Evolutionary conservation across 2,797 vertebrate species (phyloP).

Genomic region (Phoxinus dragarum): DNA sequence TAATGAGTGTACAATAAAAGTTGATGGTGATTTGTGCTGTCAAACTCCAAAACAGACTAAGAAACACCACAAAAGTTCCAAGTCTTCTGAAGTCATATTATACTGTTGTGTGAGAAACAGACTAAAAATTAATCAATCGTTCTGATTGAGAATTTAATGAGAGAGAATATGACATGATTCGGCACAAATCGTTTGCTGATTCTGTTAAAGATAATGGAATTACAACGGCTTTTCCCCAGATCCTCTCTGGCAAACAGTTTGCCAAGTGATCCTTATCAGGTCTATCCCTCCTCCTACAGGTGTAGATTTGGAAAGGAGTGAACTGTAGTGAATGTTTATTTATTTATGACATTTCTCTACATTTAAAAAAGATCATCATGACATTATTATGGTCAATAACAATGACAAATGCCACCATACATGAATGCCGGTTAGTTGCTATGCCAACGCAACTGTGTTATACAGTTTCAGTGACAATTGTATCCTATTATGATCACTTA

Average conservation of each 20-base stretch:
- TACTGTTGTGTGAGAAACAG: neutral
- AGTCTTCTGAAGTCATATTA: neutral
- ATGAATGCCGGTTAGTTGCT: neutral
- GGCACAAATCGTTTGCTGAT: neutral
- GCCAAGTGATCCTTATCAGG: conserved; percentile 23
- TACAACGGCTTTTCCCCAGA: conserved; percentile 40
- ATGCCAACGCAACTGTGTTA: neutral
- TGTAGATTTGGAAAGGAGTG: neutral
- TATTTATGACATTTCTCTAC: conserved; percentile 3
- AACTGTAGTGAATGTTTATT: neutral
- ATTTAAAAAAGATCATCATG: conserved; percentile 8
- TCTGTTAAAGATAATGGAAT: conserved; percentile 52
- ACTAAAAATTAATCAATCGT: neutral
- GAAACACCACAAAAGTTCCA: neutral
- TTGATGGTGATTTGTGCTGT: neutral
- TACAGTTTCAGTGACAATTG: neutral
- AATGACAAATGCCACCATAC: conserved; percentile 11
- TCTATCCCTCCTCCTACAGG: conserved; percentile 17
- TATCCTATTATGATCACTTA: conserved; percentile 5
- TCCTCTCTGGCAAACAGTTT: conserved; percentile 22
- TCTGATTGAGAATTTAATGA: conserved; percentile 28
- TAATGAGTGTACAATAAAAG: neutral
- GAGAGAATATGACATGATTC: conserved; percentile 36
- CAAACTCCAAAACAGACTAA: neutral
- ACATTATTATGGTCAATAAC: conserved; percentile 29